Evolutionary conservation across 2,797 vertebrate species (phyloP).

Genomic region (Apogon hyalosoma): DNA sequence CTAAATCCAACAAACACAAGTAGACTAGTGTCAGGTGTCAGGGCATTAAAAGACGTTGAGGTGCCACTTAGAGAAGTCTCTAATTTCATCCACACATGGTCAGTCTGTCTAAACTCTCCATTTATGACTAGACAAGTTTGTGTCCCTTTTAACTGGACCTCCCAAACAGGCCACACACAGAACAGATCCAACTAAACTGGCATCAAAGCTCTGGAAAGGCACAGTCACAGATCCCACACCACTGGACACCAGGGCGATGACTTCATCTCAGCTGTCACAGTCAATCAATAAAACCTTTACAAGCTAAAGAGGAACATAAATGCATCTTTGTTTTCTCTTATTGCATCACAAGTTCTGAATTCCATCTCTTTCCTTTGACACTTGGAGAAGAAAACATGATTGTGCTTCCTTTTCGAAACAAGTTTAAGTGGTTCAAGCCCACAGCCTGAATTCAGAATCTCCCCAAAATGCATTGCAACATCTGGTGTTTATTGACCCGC

Average conservation of each 20-base stretch:
- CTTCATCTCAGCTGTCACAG: slow-evolving; percentile 20
- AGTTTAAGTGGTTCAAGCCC: slow-evolving; percentile 36
- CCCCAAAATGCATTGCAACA: slow-evolving; percentile 64
- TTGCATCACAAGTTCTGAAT: slow-evolving; percentile 32
- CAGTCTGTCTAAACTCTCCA: slow-evolving; percentile 15
- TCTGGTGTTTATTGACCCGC: slow-evolving; percentile 77
- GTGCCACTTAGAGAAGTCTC: slow-evolving; percentile 37
- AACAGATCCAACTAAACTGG: slow-evolving; percentile 24
- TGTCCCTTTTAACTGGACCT: slow-evolving; percentile 17
- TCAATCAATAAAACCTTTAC: slow-evolving; percentile 2
- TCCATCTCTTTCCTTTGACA: slow-evolving; percentile 5
- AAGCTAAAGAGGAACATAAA: background rate
- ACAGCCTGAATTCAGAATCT: slow-evolving; percentile 39
- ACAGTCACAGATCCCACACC: slow-evolving; percentile 19
- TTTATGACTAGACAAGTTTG: slow-evolving; percentile 36
- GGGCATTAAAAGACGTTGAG: slow-evolving; percentile 48
- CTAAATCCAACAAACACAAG: slow-evolving; percentile 29
- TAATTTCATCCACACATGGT: slow-evolving; percentile 43
- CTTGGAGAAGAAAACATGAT: background rate
- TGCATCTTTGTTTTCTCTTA: slow-evolving; percentile 16
- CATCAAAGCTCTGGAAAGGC: background rate
- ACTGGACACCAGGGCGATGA: slow-evolving; percentile 11
- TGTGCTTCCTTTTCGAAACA: slow-evolving; percentile 23
- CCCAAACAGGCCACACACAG: slow-evolving; percentile 60
- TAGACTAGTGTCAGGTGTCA: slow-evolving; percentile 39